Evolutionary conservation across 2,113 vertebrate species (phyloP), one percentile per base, ranked within the genome.

Genomic region (Sinocyclocheilus grahami): DNA sequence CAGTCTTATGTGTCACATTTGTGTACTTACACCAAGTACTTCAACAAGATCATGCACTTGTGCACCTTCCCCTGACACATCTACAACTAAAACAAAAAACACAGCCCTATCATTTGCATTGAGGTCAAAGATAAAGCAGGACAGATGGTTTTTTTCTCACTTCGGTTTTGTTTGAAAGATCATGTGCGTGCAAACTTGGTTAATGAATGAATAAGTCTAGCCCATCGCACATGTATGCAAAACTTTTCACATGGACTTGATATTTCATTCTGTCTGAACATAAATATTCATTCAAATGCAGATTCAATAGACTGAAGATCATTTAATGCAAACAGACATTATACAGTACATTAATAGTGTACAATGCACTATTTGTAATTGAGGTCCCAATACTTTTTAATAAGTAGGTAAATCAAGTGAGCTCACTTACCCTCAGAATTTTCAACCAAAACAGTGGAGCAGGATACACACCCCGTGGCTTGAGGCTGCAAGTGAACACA

Each of bases 351-450:
- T 46, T 46, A 9, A 46, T 46, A 46, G 0, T 30, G 14, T 83
- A 69, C 27, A 8, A 33, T 18, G 6, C 5, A 65, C 62, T 27
- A 53, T 53, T 27, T 1, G 0, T n/a, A 62, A 27, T 24, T 69
- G 14, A 33, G 14, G 63, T 67, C 0, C 65, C 65, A 16, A 67
- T 33, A 16, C 27, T 16, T 65, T 65, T 27, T 63, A 48, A 48
- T 6, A 55, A 27, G 39, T 13, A 4, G 27, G 39, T 46, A 10
- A 74, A 78, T 24, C 37, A 78, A 62, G 1, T 13, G 63, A 33
- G 65, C 27, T 51, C 46, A 74, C 86, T 85, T 27, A 88, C 87
- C 9, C 24, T 63, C 24, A 86, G 39, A 33, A 13, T 78, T 14
- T 60, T 24, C 37, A 30, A 62, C 42, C 42, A 42, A 42, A 46